Conservation (phyloP, 2,888 invertebrate species). For the Alcis repandata region DNA sequence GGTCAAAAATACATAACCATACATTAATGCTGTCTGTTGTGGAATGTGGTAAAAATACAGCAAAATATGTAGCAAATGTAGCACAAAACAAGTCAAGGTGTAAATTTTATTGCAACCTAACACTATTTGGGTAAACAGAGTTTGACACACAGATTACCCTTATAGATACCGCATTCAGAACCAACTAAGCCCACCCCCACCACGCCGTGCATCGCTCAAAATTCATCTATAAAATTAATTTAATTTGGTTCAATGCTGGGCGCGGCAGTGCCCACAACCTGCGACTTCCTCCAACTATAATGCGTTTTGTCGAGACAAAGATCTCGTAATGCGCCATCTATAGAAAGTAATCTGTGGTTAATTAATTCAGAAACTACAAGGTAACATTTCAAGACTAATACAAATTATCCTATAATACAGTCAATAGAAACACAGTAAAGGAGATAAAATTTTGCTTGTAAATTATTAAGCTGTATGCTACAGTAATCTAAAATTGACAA, state of each 20-base stretch:
- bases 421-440: slow-evolving; percentile 12
- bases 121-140: slow-evolving; percentile 35
- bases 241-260: too few relatives aligned
- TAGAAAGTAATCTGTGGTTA: background rate
- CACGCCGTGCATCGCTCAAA: too few relatives aligned
- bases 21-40: background rate
- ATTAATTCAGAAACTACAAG: slow-evolving; percentile 58
- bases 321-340: too few relatives aligned
- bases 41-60: background rate
- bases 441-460: slow-evolving; percentile 6
- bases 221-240: too few relatives aligned
- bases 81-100: background rate
- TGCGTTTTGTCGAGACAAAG: too few relatives aligned
- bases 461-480: slow-evolving; percentile 22
- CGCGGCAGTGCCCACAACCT: too few relatives aligned
- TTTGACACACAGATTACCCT: too few relatives aligned
- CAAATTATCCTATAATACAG: slow-evolving; percentile 24
- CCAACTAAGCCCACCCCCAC: too few relatives aligned
- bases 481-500: slow-evolving; percentile 21
- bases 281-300: too few relatives aligned
- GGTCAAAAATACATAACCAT: background rate
- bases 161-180: too few relatives aligned
- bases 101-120: slow-evolving; percentile 45
- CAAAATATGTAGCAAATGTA: background rate
- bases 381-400: slow-evolving; percentile 55